phyloP scores from a whole-genome alignment of 23 tunicate genomes.

The Styela plicata region DNA sequence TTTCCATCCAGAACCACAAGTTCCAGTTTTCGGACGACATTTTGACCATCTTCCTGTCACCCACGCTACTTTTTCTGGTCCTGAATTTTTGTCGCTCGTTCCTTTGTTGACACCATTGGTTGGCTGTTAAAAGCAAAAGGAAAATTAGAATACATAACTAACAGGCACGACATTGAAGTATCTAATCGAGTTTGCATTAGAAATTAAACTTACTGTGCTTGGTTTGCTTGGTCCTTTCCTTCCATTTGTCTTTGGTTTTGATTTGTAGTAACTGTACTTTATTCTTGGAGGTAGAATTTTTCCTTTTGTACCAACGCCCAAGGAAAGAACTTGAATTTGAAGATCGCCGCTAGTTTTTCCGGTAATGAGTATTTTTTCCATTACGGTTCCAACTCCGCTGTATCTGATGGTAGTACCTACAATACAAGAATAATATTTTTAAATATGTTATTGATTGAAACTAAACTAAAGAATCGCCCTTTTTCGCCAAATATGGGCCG shows the following conservation, averaged over 20 bases:
- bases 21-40: constrained; percentile 45
- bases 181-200: too few species aligned
- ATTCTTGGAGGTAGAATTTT: constrained; percentile 62
- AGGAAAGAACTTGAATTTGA: constrained; percentile 57
- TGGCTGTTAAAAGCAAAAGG: constrained; percentile 15
- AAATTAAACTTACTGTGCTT: background rate
- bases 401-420: constrained; percentile 71
- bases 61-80: constrained; percentile 46
- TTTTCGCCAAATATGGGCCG: too few species aligned
- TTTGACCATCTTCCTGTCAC: constrained; percentile 85
- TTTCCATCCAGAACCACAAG: constrained; percentile 76
- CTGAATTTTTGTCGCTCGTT: constrained; percentile 1
- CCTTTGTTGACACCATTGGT: background rate
- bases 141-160: too few species aligned
- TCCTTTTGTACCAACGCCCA: constrained; percentile 56
- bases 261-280: constrained; percentile 57
- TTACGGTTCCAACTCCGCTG: constrained; percentile 58
- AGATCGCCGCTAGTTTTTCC: constrained; percentile 13
- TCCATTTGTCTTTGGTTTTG: background rate
- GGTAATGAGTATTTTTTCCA: constrained; percentile 43
- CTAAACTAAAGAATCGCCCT: too few species aligned
- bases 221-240: background rate
- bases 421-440: constrained; percentile 1
- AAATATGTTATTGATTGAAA: background rate
- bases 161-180: too few species aligned